phyloP scores from a whole-genome alignment of 1,140 invertebrate genomes.

The Drusus annulatus region DNA sequence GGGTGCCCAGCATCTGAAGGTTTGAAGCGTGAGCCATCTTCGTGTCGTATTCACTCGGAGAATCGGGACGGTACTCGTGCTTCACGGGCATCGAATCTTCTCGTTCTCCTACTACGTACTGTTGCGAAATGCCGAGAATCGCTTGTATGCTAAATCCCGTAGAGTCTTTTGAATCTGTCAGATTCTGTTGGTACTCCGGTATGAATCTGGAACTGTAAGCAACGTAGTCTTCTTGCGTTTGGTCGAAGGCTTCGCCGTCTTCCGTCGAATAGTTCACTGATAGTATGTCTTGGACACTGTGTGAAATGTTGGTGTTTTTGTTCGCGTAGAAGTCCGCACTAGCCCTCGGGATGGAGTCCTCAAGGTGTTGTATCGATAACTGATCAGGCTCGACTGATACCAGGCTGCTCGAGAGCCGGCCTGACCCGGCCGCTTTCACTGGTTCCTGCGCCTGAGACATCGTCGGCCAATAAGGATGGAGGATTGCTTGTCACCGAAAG shows the following conservation, averaged over 20 bases:
- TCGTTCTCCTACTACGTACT: conserved; percentile 60
- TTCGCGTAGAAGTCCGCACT: conserved; percentile 39
- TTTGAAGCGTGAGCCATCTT: not conserved
- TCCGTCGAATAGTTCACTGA: conserved; percentile 54
- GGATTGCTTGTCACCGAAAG: conserved; percentile 30
- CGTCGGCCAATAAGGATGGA: conserved; percentile 24
- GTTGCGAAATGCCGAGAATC: conserved; percentile 67
- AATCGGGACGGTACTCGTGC: conserved; percentile 63
- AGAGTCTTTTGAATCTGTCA: conserved; percentile 68
- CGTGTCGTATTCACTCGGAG: conserved; percentile 8
- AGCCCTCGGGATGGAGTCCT: conserved; percentile 10
- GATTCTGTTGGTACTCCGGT: conserved; percentile 65
- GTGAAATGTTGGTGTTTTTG: conserved; percentile 60
- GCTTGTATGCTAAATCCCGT: conserved; percentile 70
- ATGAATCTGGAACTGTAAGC: conserved; percentile 52
- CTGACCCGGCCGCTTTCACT: not conserved
- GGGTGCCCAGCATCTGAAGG: not conserved
- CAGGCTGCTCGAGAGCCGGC: not conserved
- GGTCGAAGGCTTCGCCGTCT: conserved; percentile 32
- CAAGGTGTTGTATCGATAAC: conserved; percentile 14
- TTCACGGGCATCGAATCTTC: conserved; percentile 63
- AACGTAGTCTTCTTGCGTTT: conserved; percentile 26
- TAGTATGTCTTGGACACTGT: conserved; percentile 69
- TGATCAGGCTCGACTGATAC: conserved; percentile 12
- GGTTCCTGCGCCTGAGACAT: conserved; percentile 39